Evolutionary conservation across 2,888 invertebrate species (phyloP).

Genomic region (Hanleya hanleyi): DNA sequence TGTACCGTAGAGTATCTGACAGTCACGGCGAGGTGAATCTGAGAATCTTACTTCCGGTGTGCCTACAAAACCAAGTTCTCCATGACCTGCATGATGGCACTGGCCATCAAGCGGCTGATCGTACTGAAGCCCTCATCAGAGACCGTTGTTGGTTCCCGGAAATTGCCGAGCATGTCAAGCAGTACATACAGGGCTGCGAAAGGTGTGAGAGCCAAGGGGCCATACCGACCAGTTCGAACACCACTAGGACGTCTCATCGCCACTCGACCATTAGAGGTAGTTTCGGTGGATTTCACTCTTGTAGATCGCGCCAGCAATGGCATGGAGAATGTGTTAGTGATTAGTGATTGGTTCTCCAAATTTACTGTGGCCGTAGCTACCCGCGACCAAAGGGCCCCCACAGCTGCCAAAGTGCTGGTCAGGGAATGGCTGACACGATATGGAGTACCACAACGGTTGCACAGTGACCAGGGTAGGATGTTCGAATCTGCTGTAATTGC

Average conservation of each 20-base stretch:
- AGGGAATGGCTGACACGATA: conserved; percentile 22
- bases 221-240: neutral
- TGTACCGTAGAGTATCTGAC: conserved; percentile 1
- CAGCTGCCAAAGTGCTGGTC: conserved; percentile 21
- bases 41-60: too few relatives aligned
- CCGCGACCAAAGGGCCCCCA: conserved; percentile 18
- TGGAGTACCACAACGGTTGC: conserved; percentile 24
- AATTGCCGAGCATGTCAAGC: neutral
- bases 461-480: conserved; percentile 24
- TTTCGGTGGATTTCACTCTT: neutral
- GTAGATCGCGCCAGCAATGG: neutral
- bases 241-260: neutral
- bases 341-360: neutral
- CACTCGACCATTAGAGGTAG: neutral
- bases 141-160: neutral
- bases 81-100: neutral
- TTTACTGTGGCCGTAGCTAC: conserved; percentile 13
- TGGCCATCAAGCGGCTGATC: conserved; percentile 7
- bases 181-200: neutral
- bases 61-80: neutral
- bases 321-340: neutral
- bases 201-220: conserved; percentile 3
- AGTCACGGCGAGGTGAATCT: neutral
- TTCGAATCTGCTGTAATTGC: conserved; percentile 11
- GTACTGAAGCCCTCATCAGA: neutral